Evolutionary conservation across 1,140 invertebrate genomes (phyloP).

Genomic region (Cherax destructor): DNA sequence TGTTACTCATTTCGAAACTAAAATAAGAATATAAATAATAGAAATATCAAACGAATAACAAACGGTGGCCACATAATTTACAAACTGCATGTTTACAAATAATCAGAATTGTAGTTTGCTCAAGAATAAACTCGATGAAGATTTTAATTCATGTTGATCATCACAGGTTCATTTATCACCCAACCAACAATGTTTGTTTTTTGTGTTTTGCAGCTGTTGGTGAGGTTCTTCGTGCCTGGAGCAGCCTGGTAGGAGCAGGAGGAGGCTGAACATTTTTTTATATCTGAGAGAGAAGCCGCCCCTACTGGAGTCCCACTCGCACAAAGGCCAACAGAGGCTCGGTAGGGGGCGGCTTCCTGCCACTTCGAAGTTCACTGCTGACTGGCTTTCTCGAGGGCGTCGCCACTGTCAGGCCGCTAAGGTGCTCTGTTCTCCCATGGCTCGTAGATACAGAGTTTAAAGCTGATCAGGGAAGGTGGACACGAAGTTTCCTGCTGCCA

Average conservation of each 20-base stretch:
- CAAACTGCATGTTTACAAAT: no score
- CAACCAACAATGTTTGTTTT: background rate
- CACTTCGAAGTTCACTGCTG: background rate
- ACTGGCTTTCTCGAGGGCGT: background rate
- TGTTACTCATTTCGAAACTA: no score
- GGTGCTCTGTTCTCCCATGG: background rate
- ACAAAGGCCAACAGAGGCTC: constrained; percentile 27
- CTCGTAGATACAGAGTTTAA: background rate
- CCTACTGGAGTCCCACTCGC: constrained; percentile 14
- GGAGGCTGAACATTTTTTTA: constrained; percentile 6
- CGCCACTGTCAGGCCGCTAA: background rate
- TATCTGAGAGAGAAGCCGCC: constrained; percentile 1
- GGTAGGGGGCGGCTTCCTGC: background rate
- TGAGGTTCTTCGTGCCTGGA: constrained; percentile 38
- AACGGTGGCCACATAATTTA: no score
- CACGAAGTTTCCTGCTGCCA: background rate
- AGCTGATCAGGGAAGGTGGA: background rate
- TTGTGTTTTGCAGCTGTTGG: constrained; percentile 14
- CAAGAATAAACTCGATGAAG: no score
- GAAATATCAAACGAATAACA: no score
- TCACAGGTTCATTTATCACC: no score
- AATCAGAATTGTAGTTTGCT: no score
- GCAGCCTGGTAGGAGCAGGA: background rate
- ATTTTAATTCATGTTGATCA: no score
- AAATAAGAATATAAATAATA: no score